Base-by-base conservation (phyloP, 2,113 vertebrate species). In the Solea solea region DNA sequence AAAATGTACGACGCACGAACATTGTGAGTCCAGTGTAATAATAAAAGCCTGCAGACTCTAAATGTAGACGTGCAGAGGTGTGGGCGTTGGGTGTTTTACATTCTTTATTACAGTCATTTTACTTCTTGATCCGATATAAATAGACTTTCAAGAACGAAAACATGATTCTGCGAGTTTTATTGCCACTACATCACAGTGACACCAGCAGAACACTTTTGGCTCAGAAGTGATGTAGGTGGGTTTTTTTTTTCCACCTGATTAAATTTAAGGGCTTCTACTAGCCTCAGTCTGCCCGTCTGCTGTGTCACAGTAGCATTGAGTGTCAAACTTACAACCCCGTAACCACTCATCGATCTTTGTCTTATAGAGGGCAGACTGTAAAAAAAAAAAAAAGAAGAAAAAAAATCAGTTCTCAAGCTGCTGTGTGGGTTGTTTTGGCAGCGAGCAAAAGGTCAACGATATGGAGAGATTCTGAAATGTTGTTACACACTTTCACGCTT, bases 371-470 rank as follows among this genome's bases (percentile, higher is more conserved):
- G 39, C 49, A 74, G n/a, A 5, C 27, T 67, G 34, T 34, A 34
- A 34, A 34, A 34, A 9, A 34, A 52, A 64, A 58, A 21, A 21
- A 58, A 62, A n/a, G n/a, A n/a, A n/a, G n/a, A 34, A 52, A 64
- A 58, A 21, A 21, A 58, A 62, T 34, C 5, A 0, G 8, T 27
- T 64, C 48, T 72, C 66, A 58, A 55, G 53, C 55, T 34, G 34
- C 5, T 39, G 42, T 44, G 7, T 3, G 9, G 27, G 40, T 57
- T 76, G 80, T 62, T 70, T 69, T 15, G 25, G 12, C 50, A 12
- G 40, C 8, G 15, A 64, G 68, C 28, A 83, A 48, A 74, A 86
- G 82, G 69, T 80, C 69, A 62, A 12, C 52, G 39, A 60, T 16
- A 42, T 51, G 46, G 40, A 51, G 60, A 59, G 55, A 51, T 27